These are phyloP conservation scores for Hylaea fasciaria DNA, from an alignment of 2,888 invertebrate genomes.

Conservation along the genomic window DNA sequence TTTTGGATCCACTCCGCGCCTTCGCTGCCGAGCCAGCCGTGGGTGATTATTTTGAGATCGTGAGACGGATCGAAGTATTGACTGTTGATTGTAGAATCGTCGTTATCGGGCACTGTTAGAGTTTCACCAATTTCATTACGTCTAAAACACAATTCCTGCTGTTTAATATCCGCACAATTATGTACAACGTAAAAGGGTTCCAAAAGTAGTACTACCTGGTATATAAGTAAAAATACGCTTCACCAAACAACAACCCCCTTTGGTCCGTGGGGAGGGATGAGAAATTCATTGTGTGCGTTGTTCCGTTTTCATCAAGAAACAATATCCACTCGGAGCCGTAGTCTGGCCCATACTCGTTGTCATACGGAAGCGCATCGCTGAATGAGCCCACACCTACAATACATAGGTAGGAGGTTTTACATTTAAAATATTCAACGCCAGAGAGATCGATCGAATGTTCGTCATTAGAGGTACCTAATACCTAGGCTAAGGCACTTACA, in stretches of 20 bases:
- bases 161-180: too few species aligned
- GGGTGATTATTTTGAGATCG: conserved; percentile 79
- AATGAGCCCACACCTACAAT: conserved; percentile 48
- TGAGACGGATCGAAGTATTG: conserved; percentile 70
- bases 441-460: background rate
- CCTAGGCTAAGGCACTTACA: too few species aligned
- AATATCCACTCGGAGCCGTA: conserved; percentile 79
- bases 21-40: conserved; percentile 81
- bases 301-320: conserved; percentile 74
- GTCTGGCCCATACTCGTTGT: conserved; percentile 56
- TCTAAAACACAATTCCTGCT: conserved; percentile 49
- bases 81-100: conserved; percentile 54
- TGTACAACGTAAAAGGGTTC: too few species aligned
- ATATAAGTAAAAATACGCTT: conserved; percentile 77
- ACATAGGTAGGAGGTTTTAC: too few species aligned
- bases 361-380: conserved; percentile 45
- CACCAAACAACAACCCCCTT: conserved; percentile 60
- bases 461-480: too few species aligned
- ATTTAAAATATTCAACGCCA: too few species aligned
- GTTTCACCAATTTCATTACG: conserved; percentile 62
- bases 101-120: conserved; percentile 54
- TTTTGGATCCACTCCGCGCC: conserved; percentile 64
- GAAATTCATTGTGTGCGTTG: conserved; percentile 67
- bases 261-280: conserved; percentile 61
- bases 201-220: conserved; percentile 61